Conservation (phyloP, 30 jellyfish, hydroid and myxozoan genomes). For the Catostylus mosaicus region DNA sequence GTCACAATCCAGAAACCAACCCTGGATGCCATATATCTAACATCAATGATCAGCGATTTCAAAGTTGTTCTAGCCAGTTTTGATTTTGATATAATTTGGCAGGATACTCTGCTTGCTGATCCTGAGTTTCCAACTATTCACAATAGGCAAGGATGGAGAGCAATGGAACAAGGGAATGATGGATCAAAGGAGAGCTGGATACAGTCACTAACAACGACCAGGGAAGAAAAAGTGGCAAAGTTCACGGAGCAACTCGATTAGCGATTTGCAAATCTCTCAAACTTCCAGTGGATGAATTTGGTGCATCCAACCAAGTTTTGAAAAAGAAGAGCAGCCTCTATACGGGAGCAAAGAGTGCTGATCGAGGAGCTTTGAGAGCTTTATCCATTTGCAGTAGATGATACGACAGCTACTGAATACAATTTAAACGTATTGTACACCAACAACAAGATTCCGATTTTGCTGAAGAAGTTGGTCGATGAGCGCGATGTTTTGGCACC, state of each 20-base stretch:
- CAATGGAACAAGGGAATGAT: slow-evolving; percentile 59
- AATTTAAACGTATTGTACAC: slow-evolving; percentile 41
- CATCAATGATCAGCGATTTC: slow-evolving; percentile 44
- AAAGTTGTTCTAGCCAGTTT: slow-evolving; percentile 28
- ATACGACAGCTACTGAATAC: slow-evolving; percentile 40
- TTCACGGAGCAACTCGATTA: slow-evolving; percentile 50
- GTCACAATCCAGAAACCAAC: slow-evolving; percentile 47
- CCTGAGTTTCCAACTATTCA: slow-evolving; percentile 48
- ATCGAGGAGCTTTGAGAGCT: slow-evolving; percentile 35
- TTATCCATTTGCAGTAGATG: slow-evolving; percentile 48
- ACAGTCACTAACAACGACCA: slow-evolving; percentile 1
- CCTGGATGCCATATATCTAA: slow-evolving; percentile 54
- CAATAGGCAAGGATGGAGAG: slow-evolving; percentile 50
- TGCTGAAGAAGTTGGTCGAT: slow-evolving; percentile 3
- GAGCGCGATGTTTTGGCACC: slow-evolving; percentile 51
- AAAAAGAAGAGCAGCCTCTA: slow-evolving; percentile 45
- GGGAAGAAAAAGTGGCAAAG: slow-evolving; percentile 48
- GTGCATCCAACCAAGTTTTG: slow-evolving; percentile 45
- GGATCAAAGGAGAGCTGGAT: slow-evolving; percentile 61
- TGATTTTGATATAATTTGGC: slow-evolving; percentile 36
- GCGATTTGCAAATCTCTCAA: slow-evolving; percentile 49
- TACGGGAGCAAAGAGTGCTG: slow-evolving; percentile 52
- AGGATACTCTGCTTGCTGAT: slow-evolving; percentile 42
- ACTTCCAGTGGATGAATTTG: slow-evolving; percentile 30
- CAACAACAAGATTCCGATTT: slow-evolving; percentile 31